Percentiles rank a stretch among this genome's conserved stretches.
Conservation (phyloP, 2,113 vertebrate species). For the Eleginops maclovinus region DNA sequence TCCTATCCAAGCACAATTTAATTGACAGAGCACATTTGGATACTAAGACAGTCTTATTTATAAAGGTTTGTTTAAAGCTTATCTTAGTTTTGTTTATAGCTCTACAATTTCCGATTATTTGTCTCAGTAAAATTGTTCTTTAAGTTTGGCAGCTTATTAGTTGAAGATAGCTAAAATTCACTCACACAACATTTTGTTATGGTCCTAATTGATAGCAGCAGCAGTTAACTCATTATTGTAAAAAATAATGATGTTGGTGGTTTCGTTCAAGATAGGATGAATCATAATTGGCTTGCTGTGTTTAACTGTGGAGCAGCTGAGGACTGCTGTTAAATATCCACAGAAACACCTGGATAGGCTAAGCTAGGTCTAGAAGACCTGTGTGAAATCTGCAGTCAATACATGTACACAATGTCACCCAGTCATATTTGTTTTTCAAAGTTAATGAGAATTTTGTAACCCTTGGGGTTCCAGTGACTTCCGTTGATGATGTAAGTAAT, state of each 20-base stretch:
- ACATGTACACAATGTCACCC: not conserved
- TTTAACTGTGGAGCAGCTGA: not conserved
- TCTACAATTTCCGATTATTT: not conserved
- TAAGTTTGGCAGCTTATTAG: not conserved
- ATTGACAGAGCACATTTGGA: too few relatives aligned
- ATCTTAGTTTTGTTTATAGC: not conserved
- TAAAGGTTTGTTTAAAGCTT: not conserved
- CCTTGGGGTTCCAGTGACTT: not conserved
- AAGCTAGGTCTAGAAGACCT: not conserved
- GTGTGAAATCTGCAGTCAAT: not conserved
- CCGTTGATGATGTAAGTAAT: not conserved
- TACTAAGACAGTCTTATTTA: too few relatives aligned
- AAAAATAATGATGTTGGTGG: not conserved
- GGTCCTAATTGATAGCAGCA: not conserved
- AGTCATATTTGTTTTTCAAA: not conserved
- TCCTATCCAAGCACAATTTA: not conserved
- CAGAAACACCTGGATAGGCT: not conserved
- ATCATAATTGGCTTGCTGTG: not conserved
- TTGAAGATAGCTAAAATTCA: not conserved
- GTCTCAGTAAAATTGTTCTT: not conserved
- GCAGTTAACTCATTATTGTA: not conserved
- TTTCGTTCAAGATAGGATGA: not conserved
- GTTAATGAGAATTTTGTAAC: not conserved
- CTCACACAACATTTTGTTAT: not conserved
- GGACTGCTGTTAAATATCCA: not conserved